Conservation (phyloP, 1,140 invertebrate species). For the Tachypleus tridentatus region DNA sequence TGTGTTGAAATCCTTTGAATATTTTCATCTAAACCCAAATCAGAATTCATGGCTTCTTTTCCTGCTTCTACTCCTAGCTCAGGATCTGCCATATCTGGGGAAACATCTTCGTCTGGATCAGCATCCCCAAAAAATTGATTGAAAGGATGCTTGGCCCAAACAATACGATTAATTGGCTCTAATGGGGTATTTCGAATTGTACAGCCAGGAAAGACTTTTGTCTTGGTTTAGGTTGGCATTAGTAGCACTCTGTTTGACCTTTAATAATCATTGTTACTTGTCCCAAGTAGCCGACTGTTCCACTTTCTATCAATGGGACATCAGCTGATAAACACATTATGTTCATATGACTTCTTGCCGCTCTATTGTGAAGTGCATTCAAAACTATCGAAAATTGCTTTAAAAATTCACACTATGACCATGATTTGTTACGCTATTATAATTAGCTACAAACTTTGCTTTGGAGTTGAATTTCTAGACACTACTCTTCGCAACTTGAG, state of each 20-base stretch:
- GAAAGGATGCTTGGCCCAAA: constrained; percentile 98
- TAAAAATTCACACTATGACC: constrained; percentile 81
- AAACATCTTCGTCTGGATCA: constrained; percentile 94
- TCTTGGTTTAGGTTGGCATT: constrained; percentile 81
- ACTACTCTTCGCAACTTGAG: constrained; percentile 71
- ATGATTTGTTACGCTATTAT: constrained; percentile 75
- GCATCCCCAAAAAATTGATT: constrained; percentile 97
- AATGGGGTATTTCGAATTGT: constrained; percentile 99
- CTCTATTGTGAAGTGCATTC: constrained; percentile 94
- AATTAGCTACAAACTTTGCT: constrained; percentile 73
- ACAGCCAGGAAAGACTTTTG: constrained; percentile 92
- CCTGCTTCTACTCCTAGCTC: too few species aligned
- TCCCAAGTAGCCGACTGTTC: constrained; percentile 93
- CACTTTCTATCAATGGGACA: constrained; percentile 89
- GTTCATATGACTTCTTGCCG: constrained; percentile 95
- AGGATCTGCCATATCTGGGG: constrained; percentile 92
- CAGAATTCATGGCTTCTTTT: too few species aligned
- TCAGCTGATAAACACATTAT: constrained; percentile 93
- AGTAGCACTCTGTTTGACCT: constrained; percentile 80
- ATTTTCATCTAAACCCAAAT: constrained; percentile 43
- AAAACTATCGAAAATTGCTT: constrained; percentile 84
- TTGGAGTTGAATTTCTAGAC: constrained; percentile 79
- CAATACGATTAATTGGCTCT: constrained; percentile 97
- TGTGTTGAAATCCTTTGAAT: constrained; percentile 72
- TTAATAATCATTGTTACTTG: constrained; percentile 50